Base-by-base conservation (phyloP, 1,140 invertebrate genomes). In the Eupristina koningsbergeri region DNA sequence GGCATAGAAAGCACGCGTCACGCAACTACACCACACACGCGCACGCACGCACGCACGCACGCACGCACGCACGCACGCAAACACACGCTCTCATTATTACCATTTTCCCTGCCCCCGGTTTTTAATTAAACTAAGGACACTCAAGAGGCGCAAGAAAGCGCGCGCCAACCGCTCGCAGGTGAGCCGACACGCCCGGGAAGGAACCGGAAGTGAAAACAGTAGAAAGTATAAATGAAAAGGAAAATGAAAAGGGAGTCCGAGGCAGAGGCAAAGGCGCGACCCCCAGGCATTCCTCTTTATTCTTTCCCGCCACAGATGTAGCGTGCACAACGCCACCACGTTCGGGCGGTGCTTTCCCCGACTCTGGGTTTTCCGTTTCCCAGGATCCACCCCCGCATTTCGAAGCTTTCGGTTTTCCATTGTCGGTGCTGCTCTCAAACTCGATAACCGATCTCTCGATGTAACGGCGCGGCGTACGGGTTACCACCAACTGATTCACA, bases 201-300 rank as follows among this genome's bases (percentile, higher is more conserved):
- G 6, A 50, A 82, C 34, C 58, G 61, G 81, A 83, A 83, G 61
- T 69, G 63, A 47, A 83, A 83, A 83, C 41, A 83, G 61, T 69
- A 83, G 77, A 83, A 41, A 83, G 61, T 69, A 58, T 15, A 83
- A 83, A 83, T 31, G 53, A 84, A 81, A 84, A 81, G 81, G 76
- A 77, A 39, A 81, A 81, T 11, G 26, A n/a, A 61, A 19, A 41
- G 67, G 64, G 26, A 58, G 19, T 19, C 53, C 3, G 22, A 50
- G 17, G 53, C 53, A 26, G 5, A 22, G 22, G 53, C 53, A 13
- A 19, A 17, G 11, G 22, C 19, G 1, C 53, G 22, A 58, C 26
- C 53, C 19, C 19, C 7, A 22, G 53, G 53, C 53, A 2, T 26
- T 58, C 13, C 53, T 2, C 9, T 26, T 9, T 5, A 45, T 5